Percentiles rank a stretch among this genome's conserved stretches.
Conservation (phyloP, 2,888 invertebrate genomes). For the Agrochola lota region DNA sequence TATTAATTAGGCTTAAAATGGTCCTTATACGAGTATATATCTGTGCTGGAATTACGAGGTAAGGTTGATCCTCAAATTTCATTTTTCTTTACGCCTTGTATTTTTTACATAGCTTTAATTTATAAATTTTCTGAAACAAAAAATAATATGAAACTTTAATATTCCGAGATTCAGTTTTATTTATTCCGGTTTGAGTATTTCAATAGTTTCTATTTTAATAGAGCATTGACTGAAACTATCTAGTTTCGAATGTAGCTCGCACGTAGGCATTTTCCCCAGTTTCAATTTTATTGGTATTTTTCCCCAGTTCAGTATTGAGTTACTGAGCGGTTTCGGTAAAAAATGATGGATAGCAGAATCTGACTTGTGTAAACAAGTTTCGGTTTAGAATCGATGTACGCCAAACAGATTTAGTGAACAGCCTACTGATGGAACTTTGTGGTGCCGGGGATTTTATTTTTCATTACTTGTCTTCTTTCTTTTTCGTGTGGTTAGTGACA, state of each 20-base stretch:
- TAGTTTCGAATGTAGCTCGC: background rate
- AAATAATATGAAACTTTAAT: background rate
- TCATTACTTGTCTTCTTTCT: too few relatives aligned
- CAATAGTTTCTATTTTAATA: background rate
- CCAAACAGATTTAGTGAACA: conserved; percentile 7
- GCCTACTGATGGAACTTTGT: background rate
- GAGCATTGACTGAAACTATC: background rate
- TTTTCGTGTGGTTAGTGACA: too few relatives aligned
- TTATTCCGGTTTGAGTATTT: background rate
- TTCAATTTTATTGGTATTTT: conserved; percentile 3
- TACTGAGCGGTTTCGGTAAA: conserved; percentile 3
- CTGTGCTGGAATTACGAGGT: background rate
- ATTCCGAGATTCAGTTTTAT: background rate
- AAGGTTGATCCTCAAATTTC: background rate
- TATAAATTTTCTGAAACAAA: background rate
- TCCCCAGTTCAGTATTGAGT: conserved; percentile 6
- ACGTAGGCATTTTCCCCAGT: background rate
- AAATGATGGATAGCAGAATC: conserved; percentile 21
- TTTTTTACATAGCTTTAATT: background rate
- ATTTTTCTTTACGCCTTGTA: background rate
- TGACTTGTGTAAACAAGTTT: conserved; percentile 14
- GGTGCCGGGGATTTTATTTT: too few relatives aligned
- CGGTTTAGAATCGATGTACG: conserved; percentile 2
- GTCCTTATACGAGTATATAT: background rate
- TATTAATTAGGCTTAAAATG: background rate